phyloP scores from a whole-genome alignment of 2,113 vertebrate species.

The Myotis yumanensis region DNA sequence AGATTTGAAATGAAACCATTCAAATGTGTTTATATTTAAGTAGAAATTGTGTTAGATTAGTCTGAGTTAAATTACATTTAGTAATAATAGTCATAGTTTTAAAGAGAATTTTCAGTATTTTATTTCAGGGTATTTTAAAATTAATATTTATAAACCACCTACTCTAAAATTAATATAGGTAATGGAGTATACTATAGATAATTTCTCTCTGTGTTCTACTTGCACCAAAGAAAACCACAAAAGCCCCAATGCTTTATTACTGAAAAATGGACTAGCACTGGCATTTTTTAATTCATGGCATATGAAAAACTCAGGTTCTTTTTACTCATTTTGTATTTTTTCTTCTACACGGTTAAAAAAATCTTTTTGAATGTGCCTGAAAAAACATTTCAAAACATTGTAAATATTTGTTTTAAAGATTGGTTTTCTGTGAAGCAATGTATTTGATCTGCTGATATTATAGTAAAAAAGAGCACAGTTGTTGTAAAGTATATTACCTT shows the following conservation, averaged over 20 bases:
- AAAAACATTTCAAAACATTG: slow-evolving; percentile 71
- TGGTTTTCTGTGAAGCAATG: slow-evolving; percentile 61
- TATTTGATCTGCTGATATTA: slow-evolving; percentile 45
- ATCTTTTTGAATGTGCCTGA: slow-evolving; percentile 57
- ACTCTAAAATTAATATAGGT: slow-evolving; percentile 43
- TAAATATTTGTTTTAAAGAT: slow-evolving; percentile 18
- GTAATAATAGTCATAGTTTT: slow-evolving; percentile 52
- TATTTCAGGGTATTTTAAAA: slow-evolving; percentile 58
- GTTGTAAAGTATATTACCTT: slow-evolving; percentile 15
- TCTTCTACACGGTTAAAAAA: slow-evolving; percentile 76
- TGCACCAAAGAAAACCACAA: neutral
- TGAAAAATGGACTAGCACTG: neutral
- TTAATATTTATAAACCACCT: slow-evolving; percentile 38
- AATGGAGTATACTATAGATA: neutral
- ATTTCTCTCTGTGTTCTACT: slow-evolving; percentile 5
- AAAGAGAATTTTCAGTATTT: slow-evolving; percentile 55
- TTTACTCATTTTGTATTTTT: slow-evolving; percentile 66
- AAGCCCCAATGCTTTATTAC: neutral
- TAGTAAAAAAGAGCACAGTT: slow-evolving; percentile 29
- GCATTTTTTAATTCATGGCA: slow-evolving; percentile 17
- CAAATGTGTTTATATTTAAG: slow-evolving; percentile 52
- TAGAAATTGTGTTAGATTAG: slow-evolving; percentile 56
- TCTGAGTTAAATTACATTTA: slow-evolving; percentile 50
- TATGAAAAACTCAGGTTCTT: neutral
- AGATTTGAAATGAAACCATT: neutral